Conservation (phyloP, 2,888 invertebrate genomes). For the Lomographa bimaculata region DNA sequence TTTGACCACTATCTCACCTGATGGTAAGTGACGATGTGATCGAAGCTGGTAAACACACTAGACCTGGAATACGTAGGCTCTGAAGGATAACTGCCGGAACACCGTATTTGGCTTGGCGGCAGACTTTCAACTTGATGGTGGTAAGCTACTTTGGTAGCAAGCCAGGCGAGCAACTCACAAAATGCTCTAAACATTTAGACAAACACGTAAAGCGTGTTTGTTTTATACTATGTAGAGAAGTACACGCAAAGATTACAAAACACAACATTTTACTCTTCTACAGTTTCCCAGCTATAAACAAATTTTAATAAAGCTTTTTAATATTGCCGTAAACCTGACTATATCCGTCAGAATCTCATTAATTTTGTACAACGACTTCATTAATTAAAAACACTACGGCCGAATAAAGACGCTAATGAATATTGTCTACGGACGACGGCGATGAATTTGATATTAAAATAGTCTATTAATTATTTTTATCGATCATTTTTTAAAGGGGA, state of each 20-base stretch:
- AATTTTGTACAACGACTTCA: constrained; percentile 52
- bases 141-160: too few species aligned
- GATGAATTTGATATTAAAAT: constrained; percentile 30
- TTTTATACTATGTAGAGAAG: neutral
- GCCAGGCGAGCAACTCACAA: too few species aligned
- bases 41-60: too few species aligned
- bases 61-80: too few species aligned
- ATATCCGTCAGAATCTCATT: constrained; percentile 47
- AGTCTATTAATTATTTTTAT: constrained; percentile 13
- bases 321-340: constrained; percentile 32
- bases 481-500: constrained; percentile 15
- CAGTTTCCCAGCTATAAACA: constrained; percentile 27
- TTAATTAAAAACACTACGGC: constrained; percentile 70
- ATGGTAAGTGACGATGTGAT: too few species aligned
- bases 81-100: too few species aligned
- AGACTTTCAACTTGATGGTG: too few species aligned
- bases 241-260: constrained; percentile 6
- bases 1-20: too few species aligned
- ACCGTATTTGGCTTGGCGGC: too few species aligned
- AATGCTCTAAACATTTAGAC: too few species aligned
- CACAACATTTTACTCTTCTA: constrained; percentile 20
- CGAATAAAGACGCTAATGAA: constrained; percentile 57
- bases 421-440: constrained; percentile 43
- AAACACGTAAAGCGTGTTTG: too few species aligned
- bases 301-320: constrained; percentile 36